Evolutionary conservation across 2,113 vertebrate species (phyloP), one percentile per base, ranked within the genome.

Genomic region (Pagrus major): DNA sequence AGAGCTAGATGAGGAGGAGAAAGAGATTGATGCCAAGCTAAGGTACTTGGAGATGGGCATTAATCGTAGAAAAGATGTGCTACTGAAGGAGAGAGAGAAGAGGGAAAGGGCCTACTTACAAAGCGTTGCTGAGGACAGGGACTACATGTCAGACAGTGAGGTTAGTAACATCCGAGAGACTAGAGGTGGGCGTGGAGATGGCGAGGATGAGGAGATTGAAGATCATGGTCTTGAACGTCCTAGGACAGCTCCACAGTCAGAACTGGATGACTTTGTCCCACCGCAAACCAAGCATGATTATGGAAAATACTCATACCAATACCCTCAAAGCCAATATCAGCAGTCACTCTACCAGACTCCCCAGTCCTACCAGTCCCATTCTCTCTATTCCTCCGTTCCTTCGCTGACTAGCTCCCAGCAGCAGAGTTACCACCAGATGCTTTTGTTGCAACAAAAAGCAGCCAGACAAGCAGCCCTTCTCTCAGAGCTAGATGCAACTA

Each of bases 61-160:
- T 81, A 99, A 98, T 87, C 95, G 97, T 56, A 95, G 98, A 76
- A 99, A 99, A 92, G 98, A 99, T 82, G 98, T 96, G 0, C 88
- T 99, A 23, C 89, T 99, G 49, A 99, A 96, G 75, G 98, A 99
- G 91, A 94, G 98, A 75, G 98, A 99, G 89, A 99, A 99, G 86
- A 95, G 98, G 63, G 98, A 99, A 89, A 91, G 98, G 75, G 98
- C 98, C 35, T 99, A 99, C 86, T 94, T 99, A 68, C 98, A 99
- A 88, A 97, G 98, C 56, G 98, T 99, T 85, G 98, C 98, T 1
- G 98, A 99, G 86, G 98, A 99, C 79, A 95, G 98, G 4, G 98
- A 99, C 89, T 99, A 99, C 76, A 99, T 99, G 98, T 99, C 98
- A 44, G 98, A 99, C 90, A 99, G 98, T 84, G 98, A 99, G 91